Evolutionary conservation across 2,113 vertebrate species (phyloP).

Genomic region (Fregata magnificens): DNA sequence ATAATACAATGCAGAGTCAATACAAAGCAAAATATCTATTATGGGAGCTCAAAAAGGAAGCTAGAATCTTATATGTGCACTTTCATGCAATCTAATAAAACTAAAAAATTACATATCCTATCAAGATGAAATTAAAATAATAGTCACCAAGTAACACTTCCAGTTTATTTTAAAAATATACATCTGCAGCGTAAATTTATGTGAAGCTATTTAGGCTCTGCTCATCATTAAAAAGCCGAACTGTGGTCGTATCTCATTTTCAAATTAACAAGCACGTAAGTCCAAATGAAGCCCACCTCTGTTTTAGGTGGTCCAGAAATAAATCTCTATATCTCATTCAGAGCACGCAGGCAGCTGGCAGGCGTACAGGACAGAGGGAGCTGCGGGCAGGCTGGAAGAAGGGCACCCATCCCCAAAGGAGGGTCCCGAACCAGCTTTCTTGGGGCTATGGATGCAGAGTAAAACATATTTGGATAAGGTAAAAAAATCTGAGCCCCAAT

Average conservation of each 20-base stretch:
- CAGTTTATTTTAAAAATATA: neutral
- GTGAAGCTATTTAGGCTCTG: neutral
- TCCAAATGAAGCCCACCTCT: neutral
- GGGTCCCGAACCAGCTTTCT: neutral
- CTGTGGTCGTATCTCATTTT: neutral
- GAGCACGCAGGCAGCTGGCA: neutral
- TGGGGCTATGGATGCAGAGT: accelerated
- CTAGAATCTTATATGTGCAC: neutral
- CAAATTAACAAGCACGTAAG: neutral
- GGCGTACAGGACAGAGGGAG: too few species aligned
- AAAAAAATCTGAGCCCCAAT: neutral
- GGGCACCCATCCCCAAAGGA: neutral
- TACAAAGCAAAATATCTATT: neutral
- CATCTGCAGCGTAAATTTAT: neutral
- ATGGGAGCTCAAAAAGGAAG: neutral
- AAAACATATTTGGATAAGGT: neutral
- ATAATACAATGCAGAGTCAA: neutral
- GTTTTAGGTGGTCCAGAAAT: neutral
- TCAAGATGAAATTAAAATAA: neutral
- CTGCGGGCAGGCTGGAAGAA: neutral
- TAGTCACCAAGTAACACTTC: neutral
- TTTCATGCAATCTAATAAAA: neutral
- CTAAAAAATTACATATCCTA: neutral
- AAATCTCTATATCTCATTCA: neutral
- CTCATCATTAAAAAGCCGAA: neutral